Percentiles rank a stretch among this genome's conserved stretches.
Conservation (phyloP, 2,888 invertebrate genomes). For the Drosophila macrothrix region DNA sequence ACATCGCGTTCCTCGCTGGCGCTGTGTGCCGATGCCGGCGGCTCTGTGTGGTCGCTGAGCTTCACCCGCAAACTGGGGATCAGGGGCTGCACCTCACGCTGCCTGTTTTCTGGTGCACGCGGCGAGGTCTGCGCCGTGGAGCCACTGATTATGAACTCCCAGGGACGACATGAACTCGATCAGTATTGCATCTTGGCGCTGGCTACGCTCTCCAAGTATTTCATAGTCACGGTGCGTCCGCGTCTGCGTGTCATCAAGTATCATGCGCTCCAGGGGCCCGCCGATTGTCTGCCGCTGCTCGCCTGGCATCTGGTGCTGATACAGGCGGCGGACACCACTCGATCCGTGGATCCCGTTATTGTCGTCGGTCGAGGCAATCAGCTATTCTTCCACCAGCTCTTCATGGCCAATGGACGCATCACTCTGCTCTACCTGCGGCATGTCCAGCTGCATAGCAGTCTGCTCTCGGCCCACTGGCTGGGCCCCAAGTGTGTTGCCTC, state of each 20-base stretch:
- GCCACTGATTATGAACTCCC: constrained; percentile 86
- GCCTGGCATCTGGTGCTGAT: constrained; percentile 97
- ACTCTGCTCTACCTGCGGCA: constrained; percentile 89
- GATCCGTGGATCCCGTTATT: constrained; percentile 93
- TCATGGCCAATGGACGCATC: constrained; percentile 86
- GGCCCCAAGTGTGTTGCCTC: constrained; percentile 93
- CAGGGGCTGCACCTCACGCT: constrained; percentile 94
- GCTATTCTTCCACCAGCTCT: constrained; percentile 92
- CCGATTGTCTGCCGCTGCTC: constrained; percentile 94
- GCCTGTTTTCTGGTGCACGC: constrained; percentile 98
- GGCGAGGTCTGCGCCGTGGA: constrained; percentile 95
- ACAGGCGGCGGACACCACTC: constrained; percentile 89
- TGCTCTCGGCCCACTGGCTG: constrained; percentile 92
- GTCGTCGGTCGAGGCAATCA: constrained; percentile 94
- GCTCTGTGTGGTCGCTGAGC: constrained; percentile 97
- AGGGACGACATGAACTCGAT: constrained; percentile 88
- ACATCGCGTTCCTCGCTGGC: constrained; percentile 91
- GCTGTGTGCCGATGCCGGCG: constrained; percentile 95
- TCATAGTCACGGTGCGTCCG: constrained; percentile 92
- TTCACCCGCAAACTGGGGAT: constrained; percentile 95
- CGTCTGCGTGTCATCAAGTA: constrained; percentile 92
- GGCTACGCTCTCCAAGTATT: constrained; percentile 94
- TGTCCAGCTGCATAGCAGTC: constrained; percentile 89
- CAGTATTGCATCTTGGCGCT: constrained; percentile 94
- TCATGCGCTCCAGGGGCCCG: constrained; percentile 90